Evolutionary conservation across 35 echinoderm and acorn worm genomes (phyloP).

Genomic region (Stichopus chloronotus): DNA sequence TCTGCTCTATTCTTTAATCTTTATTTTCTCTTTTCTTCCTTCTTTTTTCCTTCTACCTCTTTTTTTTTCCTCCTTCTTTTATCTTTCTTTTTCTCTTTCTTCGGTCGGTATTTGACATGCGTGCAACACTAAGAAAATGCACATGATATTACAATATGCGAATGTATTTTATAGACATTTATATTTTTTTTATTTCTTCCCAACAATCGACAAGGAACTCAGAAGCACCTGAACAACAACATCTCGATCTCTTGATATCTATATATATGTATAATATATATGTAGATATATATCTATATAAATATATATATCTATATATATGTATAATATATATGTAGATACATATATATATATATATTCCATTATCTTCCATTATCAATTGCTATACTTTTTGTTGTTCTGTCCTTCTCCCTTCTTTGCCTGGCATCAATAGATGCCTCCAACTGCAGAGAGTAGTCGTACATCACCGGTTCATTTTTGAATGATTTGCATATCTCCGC

Average conservation of each 20-base stretch:
- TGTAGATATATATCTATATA: neutral
- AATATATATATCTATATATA: neutral
- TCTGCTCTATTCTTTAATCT: constrained; percentile 32
- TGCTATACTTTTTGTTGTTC: too few species aligned
- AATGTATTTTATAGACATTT: too few species aligned
- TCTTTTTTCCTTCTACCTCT: neutral
- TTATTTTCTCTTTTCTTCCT: constrained; percentile 5
- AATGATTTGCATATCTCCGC: constrained; percentile 33
- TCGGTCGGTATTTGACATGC: constrained; percentile 1
- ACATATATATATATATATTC: too few species aligned
- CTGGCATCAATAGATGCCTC: too few species aligned
- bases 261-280: neutral
- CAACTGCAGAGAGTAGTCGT: too few species aligned
- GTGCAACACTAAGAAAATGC: constrained; percentile 20
- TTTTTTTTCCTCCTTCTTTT: neutral
- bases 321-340: neutral
- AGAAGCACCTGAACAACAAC: too few species aligned
- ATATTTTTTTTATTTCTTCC: too few species aligned
- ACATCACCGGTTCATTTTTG: neutral
- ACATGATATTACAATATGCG: neutral
- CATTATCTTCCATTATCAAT: too few species aligned
- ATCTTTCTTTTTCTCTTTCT: constrained; percentile 12
- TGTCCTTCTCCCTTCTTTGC: too few species aligned
- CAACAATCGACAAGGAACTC: too few species aligned
- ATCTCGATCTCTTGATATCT: neutral